Evolutionary conservation across 2,113 vertebrate genomes (phyloP).

Genomic region (Willisornis vidua): DNA sequence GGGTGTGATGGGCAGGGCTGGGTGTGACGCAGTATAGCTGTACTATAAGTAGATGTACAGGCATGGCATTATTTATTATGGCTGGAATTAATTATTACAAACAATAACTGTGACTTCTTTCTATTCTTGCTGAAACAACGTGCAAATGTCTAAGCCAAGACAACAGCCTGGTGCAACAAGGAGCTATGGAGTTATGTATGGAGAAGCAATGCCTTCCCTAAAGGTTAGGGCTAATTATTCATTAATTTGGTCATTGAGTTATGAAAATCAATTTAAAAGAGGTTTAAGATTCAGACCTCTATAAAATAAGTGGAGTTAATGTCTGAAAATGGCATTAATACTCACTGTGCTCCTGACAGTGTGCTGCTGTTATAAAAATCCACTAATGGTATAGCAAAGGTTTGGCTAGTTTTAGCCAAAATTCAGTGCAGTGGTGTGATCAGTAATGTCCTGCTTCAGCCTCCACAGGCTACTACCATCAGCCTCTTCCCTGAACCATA

Average conservation of each 20-base stretch:
- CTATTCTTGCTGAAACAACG: not conserved
- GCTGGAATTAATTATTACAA: not conserved
- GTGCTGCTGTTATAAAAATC: not conserved
- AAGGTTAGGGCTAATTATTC: not conserved
- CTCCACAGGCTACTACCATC: not conserved
- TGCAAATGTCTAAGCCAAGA: not conserved
- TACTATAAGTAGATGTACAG: not conserved
- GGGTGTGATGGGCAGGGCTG: not conserved
- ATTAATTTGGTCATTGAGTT: not conserved
- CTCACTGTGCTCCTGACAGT: not conserved
- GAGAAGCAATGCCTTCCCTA: not conserved
- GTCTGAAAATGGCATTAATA: not conserved
- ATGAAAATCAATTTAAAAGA: not conserved
- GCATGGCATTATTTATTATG: not conserved
- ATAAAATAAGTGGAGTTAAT: not conserved
- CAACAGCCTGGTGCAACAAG: not conserved
- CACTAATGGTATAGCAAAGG: not conserved
- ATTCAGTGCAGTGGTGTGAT: not conserved
- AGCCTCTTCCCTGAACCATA: not conserved
- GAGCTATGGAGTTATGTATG: not conserved
- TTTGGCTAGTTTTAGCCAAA: not conserved
- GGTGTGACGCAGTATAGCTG: fast-evolving
- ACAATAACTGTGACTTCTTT: not conserved
- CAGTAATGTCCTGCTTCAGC: not conserved
- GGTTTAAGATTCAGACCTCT: not conserved